Conservation (phyloP, 1,140 invertebrate genomes). For the Sipha flava region DNA sequence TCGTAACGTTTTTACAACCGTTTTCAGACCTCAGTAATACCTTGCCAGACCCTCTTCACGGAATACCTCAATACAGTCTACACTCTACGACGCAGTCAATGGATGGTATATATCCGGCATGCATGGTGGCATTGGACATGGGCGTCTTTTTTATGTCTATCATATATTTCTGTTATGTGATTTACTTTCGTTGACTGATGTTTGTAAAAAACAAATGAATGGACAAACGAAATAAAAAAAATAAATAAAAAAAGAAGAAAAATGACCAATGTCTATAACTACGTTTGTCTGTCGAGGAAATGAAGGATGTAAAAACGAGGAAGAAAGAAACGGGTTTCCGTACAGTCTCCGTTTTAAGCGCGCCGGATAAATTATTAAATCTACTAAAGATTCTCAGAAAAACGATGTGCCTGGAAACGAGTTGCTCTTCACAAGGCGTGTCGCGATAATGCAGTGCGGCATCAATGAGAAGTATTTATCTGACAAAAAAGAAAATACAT, state of each 20-base stretch:
- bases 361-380: conserved; percentile 22
- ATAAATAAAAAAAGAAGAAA: background rate
- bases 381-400: conserved; percentile 15
- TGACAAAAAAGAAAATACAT: background rate
- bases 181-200: background rate
- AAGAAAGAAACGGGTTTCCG: conserved; percentile 10
- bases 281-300: background rate
- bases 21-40: background rate
- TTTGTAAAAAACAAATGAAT: background rate
- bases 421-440: conserved; percentile 30
- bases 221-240: background rate
- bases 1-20: conserved; percentile 7
- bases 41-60: background rate
- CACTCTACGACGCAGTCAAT: background rate
- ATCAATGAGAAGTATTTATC: conserved; percentile 26
- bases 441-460: conserved; percentile 10
- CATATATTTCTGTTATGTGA: background rate
- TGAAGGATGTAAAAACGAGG: background rate
- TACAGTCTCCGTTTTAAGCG: background rate
- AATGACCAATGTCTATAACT: background rate
- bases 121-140: no score
- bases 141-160: background rate
- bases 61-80: background rate
- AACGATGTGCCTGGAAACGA: conserved; percentile 6
- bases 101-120: background rate